Conservation (phyloP, 2,888 invertebrate genomes). For the Mythimna impura region DNA sequence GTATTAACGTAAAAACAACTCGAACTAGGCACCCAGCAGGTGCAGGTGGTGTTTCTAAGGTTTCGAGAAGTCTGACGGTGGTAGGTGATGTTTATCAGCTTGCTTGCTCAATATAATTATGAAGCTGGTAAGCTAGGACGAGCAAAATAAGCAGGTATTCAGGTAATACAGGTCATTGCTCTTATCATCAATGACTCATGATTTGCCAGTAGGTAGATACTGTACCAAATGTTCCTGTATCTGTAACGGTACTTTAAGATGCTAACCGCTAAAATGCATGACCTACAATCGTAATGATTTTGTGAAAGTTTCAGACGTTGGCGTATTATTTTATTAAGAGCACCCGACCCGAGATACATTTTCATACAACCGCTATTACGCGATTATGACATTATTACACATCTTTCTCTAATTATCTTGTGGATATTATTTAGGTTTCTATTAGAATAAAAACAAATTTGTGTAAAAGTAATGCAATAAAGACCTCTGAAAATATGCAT, state of each 20-base stretch:
- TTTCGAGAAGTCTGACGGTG: not conserved
- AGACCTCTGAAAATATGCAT: no score
- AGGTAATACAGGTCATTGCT: slow-evolving; percentile 48
- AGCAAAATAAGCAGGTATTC: not conserved
- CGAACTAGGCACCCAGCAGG: no score
- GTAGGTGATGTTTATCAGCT: not conserved
- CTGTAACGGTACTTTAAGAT: slow-evolving; percentile 58
- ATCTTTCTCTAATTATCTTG: no score
- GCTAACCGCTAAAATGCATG: slow-evolving; percentile 43
- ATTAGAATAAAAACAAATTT: no score
- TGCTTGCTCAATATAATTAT: not conserved
- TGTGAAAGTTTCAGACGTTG: slow-evolving; percentile 56
- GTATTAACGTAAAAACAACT: no score
- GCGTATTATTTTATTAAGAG: slow-evolving; percentile 15
- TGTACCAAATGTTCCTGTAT: slow-evolving; percentile 37
- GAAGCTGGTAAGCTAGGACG: not conserved
- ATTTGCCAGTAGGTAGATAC: slow-evolving; percentile 34
- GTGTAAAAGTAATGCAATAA: no score
- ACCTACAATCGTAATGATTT: slow-evolving; percentile 45
- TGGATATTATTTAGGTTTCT: no score
- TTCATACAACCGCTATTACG: no score
- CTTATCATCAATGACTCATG: slow-evolving; percentile 50
- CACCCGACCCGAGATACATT: no score
- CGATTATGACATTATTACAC: no score
- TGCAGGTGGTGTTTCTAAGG: not conserved